Conservation (phyloP, 2,797 vertebrate species). For the Rhodeus uyekii region DNA sequence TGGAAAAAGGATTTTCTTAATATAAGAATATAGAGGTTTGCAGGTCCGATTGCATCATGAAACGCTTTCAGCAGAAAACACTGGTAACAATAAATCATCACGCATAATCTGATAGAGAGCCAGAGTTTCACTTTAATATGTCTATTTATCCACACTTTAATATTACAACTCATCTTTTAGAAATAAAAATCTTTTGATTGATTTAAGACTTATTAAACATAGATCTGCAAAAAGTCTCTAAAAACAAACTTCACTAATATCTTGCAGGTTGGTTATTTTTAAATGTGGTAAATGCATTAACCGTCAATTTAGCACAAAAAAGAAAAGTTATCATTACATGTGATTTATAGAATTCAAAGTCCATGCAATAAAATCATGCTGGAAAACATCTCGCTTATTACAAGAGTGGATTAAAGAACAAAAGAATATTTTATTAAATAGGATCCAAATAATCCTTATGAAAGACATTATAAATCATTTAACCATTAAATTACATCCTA, state of each 20-base stretch:
- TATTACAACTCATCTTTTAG: background rate
- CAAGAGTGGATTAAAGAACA: background rate
- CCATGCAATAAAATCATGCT: background rate
- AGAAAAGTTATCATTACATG: too few species aligned
- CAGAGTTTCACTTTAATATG: background rate
- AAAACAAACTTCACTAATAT: too few species aligned
- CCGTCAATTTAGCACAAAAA: background rate
- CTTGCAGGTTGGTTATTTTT: background rate
- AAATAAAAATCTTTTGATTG: background rate
- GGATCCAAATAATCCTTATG: too few species aligned
- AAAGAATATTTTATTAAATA: background rate
- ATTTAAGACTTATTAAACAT: background rate
- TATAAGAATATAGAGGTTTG: background rate
- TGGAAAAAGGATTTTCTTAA: background rate
- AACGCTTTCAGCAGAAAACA: background rate
- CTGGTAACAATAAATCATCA: background rate
- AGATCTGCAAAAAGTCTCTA: too few species aligned
- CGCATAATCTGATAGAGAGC: background rate
- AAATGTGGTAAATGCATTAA: background rate
- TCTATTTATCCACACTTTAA: too few species aligned
- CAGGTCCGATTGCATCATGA: constrained; percentile 3
- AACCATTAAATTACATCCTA: background rate
- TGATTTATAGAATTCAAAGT: background rate
- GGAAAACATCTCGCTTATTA: background rate
- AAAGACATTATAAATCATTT: background rate